phyloP scores from a whole-genome alignment of 2,797 vertebrate genomes.

The Hemibagrus guttatus region DNA sequence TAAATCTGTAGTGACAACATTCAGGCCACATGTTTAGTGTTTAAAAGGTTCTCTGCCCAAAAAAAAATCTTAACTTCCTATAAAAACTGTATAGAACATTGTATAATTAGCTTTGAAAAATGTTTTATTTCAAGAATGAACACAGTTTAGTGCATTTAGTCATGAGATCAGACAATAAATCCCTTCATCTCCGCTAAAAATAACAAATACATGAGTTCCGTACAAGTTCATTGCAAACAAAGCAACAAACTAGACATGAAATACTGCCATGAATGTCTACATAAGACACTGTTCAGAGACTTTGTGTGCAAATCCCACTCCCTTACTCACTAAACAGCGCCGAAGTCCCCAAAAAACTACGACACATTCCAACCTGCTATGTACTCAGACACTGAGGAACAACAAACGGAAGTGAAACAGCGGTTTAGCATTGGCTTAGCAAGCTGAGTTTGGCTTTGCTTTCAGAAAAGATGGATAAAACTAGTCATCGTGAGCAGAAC shows the following conservation, averaged over 20 bases:
- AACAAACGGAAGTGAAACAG: background rate
- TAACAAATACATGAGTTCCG: background rate
- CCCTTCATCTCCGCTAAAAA: background rate
- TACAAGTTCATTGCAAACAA: background rate
- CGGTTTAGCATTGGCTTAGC: background rate
- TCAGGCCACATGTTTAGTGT: background rate
- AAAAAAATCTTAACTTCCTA: background rate
- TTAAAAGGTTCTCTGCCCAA: background rate
- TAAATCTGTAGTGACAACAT: background rate
- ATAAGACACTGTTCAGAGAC: background rate
- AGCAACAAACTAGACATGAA: background rate
- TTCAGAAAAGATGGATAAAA: background rate
- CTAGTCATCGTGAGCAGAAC: background rate
- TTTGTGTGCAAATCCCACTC: background rate
- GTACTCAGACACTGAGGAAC: background rate
- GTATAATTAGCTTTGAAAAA: background rate
- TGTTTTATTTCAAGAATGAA: background rate
- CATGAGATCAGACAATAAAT: background rate
- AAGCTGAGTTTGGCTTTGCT: background rate
- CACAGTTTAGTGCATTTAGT: slow-evolving; percentile 10
- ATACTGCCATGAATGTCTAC: too few species aligned
- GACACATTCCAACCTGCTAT: background rate
- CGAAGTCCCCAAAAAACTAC: background rate
- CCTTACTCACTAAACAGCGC: background rate
- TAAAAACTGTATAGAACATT: background rate